Conservation (phyloP, 2,888 invertebrate genomes). For the Orchesella flavescens region DNA sequence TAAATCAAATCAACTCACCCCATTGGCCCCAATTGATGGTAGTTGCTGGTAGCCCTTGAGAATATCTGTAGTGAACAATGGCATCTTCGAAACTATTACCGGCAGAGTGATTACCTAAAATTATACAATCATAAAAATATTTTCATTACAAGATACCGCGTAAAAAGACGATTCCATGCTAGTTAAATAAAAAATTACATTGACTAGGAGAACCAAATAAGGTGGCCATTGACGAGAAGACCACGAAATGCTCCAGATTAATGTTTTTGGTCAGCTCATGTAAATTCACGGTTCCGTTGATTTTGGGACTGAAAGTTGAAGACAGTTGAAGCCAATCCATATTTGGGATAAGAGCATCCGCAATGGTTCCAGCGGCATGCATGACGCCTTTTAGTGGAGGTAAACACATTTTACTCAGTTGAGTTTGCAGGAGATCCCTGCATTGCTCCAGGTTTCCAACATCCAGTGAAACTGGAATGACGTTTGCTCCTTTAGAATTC, state of each 20-base stretch:
- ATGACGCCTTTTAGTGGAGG: conserved; percentile 43
- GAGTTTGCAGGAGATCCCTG: neutral
- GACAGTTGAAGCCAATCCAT: conserved; percentile 29
- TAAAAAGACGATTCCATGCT: too few relatives aligned
- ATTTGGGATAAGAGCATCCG: conserved; percentile 33
- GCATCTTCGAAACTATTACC: conserved; percentile 50
- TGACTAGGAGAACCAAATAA: conserved; percentile 49
- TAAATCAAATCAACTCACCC: conserved; percentile 16
- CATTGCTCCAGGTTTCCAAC: neutral
- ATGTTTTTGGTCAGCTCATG: conserved; percentile 26
- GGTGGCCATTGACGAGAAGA: conserved; percentile 53
- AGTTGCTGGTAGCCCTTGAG: conserved; percentile 45
- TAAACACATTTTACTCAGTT: neutral
- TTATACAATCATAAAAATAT: too few relatives aligned
- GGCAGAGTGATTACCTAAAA: conserved; percentile 41
- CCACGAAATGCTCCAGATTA: conserved; percentile 57
- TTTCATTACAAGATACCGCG: too few relatives aligned
- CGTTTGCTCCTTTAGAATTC: neutral
- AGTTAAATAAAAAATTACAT: conserved; percentile 47
- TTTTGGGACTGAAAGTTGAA: conserved; percentile 22
- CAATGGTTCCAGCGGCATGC: conserved; percentile 38
- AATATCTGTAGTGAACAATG: conserved; percentile 39
- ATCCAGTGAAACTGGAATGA: neutral
- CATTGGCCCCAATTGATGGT: conserved; percentile 66
- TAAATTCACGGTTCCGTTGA: conserved; percentile 36